Conservation (phyloP, 1,140 invertebrate species). For the Scaptomyza graminum region DNA sequence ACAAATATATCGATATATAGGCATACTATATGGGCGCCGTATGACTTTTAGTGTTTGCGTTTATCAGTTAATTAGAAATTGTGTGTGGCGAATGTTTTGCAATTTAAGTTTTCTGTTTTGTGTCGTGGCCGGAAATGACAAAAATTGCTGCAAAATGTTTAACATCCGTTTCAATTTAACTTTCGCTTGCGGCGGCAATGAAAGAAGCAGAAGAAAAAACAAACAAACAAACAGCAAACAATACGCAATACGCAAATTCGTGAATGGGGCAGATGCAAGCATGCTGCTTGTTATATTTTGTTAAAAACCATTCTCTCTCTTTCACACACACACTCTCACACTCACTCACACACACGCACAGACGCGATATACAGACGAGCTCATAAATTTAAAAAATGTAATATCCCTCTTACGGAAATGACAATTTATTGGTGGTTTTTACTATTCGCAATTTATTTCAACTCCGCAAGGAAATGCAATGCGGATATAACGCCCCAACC, state of each 20-base stretch:
- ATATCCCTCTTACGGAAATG: slow-evolving; percentile 83
- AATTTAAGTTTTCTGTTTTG: slow-evolving; percentile 55
- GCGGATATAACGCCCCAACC: slow-evolving; percentile 71
- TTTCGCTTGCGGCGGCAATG: slow-evolving; percentile 37
- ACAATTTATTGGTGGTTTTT: slow-evolving; percentile 83
- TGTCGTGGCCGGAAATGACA: slow-evolving; percentile 52
- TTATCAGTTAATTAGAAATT: slow-evolving; percentile 81
- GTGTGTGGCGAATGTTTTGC: slow-evolving; percentile 24
- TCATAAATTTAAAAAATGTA: slow-evolving; percentile 83
- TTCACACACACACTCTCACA: slow-evolving; percentile 3
- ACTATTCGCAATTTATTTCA: slow-evolving; percentile 83
- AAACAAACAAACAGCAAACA: slow-evolving; percentile 7
- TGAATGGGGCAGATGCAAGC: slow-evolving; percentile 10
- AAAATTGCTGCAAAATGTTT: slow-evolving; percentile 61
- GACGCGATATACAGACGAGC: slow-evolving; percentile 39
- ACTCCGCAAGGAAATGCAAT: slow-evolving; percentile 83
- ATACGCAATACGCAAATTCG: slow-evolving; percentile 24
- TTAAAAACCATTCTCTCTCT: slow-evolving; percentile 23
- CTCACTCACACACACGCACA: slow-evolving; percentile 2
- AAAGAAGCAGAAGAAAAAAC: slow-evolving; percentile 11
- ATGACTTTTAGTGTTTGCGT: slow-evolving; percentile 31
- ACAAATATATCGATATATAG: slow-evolving; percentile 1
- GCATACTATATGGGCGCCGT: not conserved
- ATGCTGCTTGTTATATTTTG: slow-evolving; percentile 42
- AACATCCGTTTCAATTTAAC: slow-evolving; percentile 75